Conservation (phyloP, 2,113 vertebrate species). For the Trogon surrucura region DNA sequence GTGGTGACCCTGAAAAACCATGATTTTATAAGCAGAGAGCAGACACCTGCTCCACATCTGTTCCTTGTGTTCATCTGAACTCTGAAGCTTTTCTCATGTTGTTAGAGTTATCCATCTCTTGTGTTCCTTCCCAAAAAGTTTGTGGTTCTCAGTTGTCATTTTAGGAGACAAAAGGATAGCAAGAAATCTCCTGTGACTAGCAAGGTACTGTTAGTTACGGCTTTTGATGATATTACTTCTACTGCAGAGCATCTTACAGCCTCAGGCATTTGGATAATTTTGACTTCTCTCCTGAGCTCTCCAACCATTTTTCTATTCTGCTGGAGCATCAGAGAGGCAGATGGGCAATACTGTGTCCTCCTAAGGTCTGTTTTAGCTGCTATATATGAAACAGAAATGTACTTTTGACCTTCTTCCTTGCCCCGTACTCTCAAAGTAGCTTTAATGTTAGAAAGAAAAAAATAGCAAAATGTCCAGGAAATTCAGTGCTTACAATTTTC, state of each 20-base stretch:
- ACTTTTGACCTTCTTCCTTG: not conserved
- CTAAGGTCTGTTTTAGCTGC: not conserved
- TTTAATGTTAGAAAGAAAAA: not conserved
- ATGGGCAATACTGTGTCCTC: not conserved
- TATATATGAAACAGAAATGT: not conserved
- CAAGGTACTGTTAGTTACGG: not conserved
- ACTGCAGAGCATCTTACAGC: not conserved
- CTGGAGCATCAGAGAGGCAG: not conserved
- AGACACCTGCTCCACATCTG: slow-evolving; percentile 9
- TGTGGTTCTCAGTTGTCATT: not conserved
- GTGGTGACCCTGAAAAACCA: not conserved
- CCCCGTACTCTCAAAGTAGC: not conserved
- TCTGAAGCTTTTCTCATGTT: not conserved
- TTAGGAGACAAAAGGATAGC: not conserved
- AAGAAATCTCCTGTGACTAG: not conserved
- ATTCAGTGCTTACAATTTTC: not conserved
- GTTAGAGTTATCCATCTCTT: not conserved
- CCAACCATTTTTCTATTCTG: not conserved
- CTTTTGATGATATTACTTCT: slow-evolving; percentile 4
- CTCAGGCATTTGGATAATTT: not conserved
- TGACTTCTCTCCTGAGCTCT: not conserved
- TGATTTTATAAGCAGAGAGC: not conserved
- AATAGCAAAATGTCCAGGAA: not conserved
- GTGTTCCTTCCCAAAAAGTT: not conserved
- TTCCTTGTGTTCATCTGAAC: slow-evolving; percentile 1